Evolutionary conservation across 2,888 invertebrate species (phyloP).

Genomic region (Spialia ferax): DNA sequence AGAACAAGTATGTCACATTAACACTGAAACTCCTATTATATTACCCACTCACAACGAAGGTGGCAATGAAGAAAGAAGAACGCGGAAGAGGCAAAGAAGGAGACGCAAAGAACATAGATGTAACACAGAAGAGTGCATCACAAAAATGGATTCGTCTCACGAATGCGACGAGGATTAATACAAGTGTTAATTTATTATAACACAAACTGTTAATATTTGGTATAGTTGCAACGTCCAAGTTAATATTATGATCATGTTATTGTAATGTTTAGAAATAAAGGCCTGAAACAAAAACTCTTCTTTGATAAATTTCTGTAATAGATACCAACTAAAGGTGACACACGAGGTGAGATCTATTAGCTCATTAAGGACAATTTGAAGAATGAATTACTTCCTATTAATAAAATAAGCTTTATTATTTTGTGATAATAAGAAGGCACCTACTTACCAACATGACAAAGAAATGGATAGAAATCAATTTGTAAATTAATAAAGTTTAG

Average conservation of each 20-base stretch:
- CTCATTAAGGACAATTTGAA: too few relatives aligned
- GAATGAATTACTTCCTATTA: too few relatives aligned
- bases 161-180: neutral
- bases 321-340: too few relatives aligned
- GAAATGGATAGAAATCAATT: too few relatives aligned
- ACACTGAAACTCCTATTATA: neutral
- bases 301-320: neutral
- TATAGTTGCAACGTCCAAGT: conserved; percentile 42
- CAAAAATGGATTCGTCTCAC: conserved; percentile 41
- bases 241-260: conserved; percentile 46
- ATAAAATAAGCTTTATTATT: too few relatives aligned
- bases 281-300: conserved; percentile 39
- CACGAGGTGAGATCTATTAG: too few relatives aligned
- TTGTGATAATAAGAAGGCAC: too few relatives aligned
- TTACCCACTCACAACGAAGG: conserved; percentile 19
- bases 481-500: too few relatives aligned
- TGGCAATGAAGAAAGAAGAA: conserved; percentile 47
- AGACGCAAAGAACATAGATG: conserved; percentile 52
- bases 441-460: too few relatives aligned
- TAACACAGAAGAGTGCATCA: conserved; percentile 55
- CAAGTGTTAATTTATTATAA: neutral
- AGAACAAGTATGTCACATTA: neutral
- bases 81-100: conserved; percentile 51
- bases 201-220: conserved; percentile 44
- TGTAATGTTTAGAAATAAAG: conserved; percentile 56